Base-by-base conservation (phyloP, 2,113 vertebrate species). In the Otis tarda region DNA sequence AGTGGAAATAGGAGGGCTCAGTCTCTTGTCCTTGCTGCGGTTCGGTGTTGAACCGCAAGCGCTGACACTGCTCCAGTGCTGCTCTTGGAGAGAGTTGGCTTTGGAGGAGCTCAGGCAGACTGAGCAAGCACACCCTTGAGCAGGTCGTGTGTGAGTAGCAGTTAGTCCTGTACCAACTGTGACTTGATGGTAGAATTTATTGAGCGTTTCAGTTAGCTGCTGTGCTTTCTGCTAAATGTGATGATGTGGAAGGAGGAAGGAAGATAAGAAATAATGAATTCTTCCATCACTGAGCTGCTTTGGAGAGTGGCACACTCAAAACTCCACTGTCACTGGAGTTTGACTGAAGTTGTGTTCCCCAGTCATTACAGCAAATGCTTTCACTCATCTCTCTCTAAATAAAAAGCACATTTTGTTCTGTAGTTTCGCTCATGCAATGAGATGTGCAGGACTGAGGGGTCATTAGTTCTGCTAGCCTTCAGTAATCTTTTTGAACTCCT, bases 91-190 rank as follows among this genome's bases (percentile, higher is more conserved):
- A 74, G 35, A 7, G 11, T 6, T 59, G 10, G 55, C 45, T 53
- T 9, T 9, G 53, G 53, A 25, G 24, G 37, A 0, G 13, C 70
- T 59, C 6, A 0, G 31, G 35, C 65, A 35, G 82, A 3, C 5
- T 1, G 12, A 67, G 61, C 63, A 39, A 35, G 24, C 16, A 0
- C 12, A 7, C 16, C 7, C 14, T 5, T 9, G 25, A 17, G 52
- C 65, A 64, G n/a, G 2, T 25, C 0, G 0, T 12, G 31, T 10
- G 37, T 4, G n/a, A 5, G 10, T 0, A 18, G 53, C 70, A 17
- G 53, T 57, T 20, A 17, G 45, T 49, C 7, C 0, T 21, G 27
- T 43, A 52, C 55, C n/a, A n/a, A 0, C 37, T 10, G 1, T n/a
- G 85, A 28, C 27, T 22, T 14, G 14, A 0, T 5, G 73, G 9